These are phyloP conservation scores for Orientallactaga sibirica DNA, from an alignment of 2,797 vertebrate species.

Conservation along the genomic window DNA sequence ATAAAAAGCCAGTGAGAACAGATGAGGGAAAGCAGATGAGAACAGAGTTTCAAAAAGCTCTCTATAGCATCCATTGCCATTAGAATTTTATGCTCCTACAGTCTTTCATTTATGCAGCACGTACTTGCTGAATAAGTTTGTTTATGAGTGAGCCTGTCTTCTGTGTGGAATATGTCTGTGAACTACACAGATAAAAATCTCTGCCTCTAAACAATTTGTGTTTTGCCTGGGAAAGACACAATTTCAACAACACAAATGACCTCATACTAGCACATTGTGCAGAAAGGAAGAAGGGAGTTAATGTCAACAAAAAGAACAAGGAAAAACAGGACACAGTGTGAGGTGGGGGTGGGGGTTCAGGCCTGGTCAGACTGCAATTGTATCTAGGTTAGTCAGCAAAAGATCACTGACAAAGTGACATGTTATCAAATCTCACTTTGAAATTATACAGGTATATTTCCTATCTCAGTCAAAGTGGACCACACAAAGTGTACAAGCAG, in stretches of 20 bases:
- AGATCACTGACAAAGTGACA: neutral
- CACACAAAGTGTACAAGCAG: too few species aligned
- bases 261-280: neutral
- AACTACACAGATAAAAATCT: neutral
- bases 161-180: neutral
- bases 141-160: neutral
- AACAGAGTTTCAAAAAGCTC: neutral
- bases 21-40: neutral
- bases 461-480: neutral
- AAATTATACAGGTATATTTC: neutral
- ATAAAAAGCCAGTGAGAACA: too few species aligned
- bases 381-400: neutral
- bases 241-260: neutral
- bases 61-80: neutral
- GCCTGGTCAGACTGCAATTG: neutral
- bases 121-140: neutral
- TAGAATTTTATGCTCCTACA: neutral
- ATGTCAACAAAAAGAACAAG: neutral
- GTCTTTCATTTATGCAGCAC: neutral
- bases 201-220: neutral
- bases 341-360: fast-evolving
- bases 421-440: neutral
- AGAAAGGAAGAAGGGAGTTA: neutral
- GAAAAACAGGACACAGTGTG: neutral
- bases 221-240: neutral